Evolutionary conservation across 2,113 vertebrate genomes (phyloP), one percentile per base, ranked within the genome.

Genomic region (Zosterops lateralis): DNA sequence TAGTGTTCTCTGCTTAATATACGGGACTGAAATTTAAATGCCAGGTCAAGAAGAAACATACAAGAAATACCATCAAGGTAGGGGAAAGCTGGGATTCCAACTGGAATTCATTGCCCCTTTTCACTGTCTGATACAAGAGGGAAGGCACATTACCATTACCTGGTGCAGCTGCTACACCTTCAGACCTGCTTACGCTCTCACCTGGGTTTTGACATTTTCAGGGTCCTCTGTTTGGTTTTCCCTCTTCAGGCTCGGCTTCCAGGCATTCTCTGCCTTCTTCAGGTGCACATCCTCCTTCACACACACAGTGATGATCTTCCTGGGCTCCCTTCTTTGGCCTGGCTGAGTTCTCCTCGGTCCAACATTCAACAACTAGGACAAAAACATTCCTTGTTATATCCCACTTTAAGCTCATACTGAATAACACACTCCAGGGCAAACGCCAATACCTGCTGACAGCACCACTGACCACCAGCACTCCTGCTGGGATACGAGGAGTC

Each of bases 221-320:
- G 98, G 98, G 67, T 99, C 99, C 22, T 99, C 99, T 0, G 94
- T 51, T 11, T 91, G 96, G 19, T 89, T 96, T 22, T 99, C 99
- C 58, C 98, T 98, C 95, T 99, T 99, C 88, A 99, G 64, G 62
- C 98, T 99, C 0, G 99, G 99, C 81, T 99, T 99, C 99, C 99
- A 99, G 79, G 99, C 99, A 0, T 99, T 99, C 95, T 99, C 99
- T 0, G 99, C 97, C 91, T 99, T 99, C 94, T 99, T 99, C 91
- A 99, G 97, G 95, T 99, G 98, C 38, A 99, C 97, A 0, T 99
- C 99, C 60, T 99, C 98, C 65, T 98, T 98, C 56, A 99, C 98
- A 1, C 99, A 98, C 90, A 99, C 98, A 2, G 98, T 99, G 97
- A 99, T 99, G 96, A 99, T 99, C 97, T 99, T 99, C 92, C 99